phyloP scores from a whole-genome alignment of 2,888 invertebrate genomes.

The Rhagonycha lutea region DNA sequence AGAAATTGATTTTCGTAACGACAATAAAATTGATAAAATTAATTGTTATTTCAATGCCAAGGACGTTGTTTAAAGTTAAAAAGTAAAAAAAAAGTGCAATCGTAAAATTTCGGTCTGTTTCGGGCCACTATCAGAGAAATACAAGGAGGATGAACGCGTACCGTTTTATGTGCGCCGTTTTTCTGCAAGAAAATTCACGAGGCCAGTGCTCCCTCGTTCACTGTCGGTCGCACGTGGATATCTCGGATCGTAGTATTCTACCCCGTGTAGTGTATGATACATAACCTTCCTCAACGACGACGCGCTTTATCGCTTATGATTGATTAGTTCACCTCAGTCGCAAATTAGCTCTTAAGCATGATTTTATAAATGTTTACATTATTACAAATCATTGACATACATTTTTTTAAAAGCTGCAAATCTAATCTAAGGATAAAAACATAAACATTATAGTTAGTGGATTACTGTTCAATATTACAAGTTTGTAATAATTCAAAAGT shows the following conservation, averaged over 20 bases:
- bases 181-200: slow-evolving; percentile 37
- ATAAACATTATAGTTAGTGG: not conserved
- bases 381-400: not conserved
- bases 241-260: slow-evolving; percentile 28
- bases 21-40: not conserved
- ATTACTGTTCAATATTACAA: not conserved
- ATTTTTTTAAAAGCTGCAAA: not conserved
- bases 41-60: not conserved
- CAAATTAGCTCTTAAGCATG: not conserved
- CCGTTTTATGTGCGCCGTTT: slow-evolving; percentile 39
- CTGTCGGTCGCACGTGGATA: slow-evolving; percentile 39
- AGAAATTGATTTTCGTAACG: not conserved
- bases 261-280: slow-evolving; percentile 19
- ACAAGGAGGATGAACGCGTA: slow-evolving; percentile 30
- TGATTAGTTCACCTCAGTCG: not conserved
- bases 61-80: not conserved
- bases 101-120: slow-evolving; percentile 27
- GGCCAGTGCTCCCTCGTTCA: slow-evolving; percentile 41
- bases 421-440: not conserved
- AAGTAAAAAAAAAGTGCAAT: slow-evolving; percentile 11
- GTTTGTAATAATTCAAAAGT: not conserved
- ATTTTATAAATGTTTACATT: not conserved
- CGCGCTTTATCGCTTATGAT: slow-evolving; percentile 22
- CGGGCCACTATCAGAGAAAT: slow-evolving; percentile 26
- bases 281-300: slow-evolving; percentile 31